Percentiles rank a stretch among this genome's conserved stretches.
phyloP scores from a whole-genome alignment of 2,888 invertebrate species.

The Drosophila eohydei region DNA sequence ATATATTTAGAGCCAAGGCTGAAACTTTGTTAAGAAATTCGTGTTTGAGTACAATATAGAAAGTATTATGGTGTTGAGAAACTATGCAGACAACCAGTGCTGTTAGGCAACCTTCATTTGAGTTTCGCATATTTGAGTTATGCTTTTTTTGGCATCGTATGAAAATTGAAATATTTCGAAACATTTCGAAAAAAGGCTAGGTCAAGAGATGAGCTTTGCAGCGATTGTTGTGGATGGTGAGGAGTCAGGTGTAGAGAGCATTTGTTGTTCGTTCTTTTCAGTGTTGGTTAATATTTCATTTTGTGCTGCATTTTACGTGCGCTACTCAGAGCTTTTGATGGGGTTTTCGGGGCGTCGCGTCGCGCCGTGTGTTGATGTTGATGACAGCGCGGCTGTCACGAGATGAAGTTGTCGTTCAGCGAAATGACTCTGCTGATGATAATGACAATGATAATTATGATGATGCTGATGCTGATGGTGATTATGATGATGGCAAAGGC shows the following conservation, averaged over 20 bases:
- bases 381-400: constrained; percentile 65
- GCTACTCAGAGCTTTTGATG: constrained; percentile 60
- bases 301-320: constrained; percentile 65
- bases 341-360: constrained; percentile 58
- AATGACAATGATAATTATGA: constrained; percentile 15
- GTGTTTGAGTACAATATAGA: too few species aligned
- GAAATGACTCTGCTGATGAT: constrained; percentile 44
- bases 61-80: not conserved
- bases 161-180: too few species aligned
- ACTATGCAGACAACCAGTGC: not conserved
- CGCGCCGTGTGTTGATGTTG: constrained; percentile 57
- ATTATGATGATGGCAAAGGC: constrained; percentile 33
- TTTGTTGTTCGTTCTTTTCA: constrained; percentile 10
- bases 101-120: too few species aligned
- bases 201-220: not conserved
- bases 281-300: constrained; percentile 24
- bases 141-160: too few species aligned
- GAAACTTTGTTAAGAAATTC: too few species aligned
- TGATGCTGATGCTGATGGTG: constrained; percentile 16
- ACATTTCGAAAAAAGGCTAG: too few species aligned
- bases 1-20: not conserved
- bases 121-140: too few species aligned
- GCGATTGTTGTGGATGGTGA: not conserved
- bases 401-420: constrained; percentile 74
- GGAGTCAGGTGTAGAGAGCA: constrained; percentile 20